A percentile compares a stretch with the other conserved stretches of the same genome.
Evolutionary conservation across 2,888 invertebrate genomes (phyloP).

Genomic region (Gerris lacustris): DNA sequence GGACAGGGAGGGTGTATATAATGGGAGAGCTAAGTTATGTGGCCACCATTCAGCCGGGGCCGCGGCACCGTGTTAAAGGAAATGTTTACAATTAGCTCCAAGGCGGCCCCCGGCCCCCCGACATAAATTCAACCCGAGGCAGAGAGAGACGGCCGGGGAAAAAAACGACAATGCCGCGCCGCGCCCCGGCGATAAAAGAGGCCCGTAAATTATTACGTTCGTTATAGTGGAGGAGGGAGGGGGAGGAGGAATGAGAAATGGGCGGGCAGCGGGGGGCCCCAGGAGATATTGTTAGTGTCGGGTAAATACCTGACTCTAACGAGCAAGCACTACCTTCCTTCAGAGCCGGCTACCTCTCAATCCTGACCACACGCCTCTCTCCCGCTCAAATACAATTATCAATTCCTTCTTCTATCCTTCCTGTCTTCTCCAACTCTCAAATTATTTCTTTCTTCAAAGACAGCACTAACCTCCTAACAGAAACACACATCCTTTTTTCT

Average conservation of each 20-base stretch:
- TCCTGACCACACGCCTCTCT: background rate
- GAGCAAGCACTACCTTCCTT: background rate
- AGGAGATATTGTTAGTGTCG: background rate
- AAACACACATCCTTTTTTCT: too few species aligned
- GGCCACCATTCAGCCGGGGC: background rate
- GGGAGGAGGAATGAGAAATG: background rate
- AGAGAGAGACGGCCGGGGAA: background rate
- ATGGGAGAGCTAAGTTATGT: background rate
- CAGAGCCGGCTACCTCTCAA: background rate
- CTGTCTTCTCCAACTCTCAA: too few species aligned
- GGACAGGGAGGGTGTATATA: background rate
- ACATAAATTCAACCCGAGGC: background rate
- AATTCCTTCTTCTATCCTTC: background rate
- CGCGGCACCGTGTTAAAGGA: background rate
- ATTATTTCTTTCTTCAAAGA: too few species aligned
- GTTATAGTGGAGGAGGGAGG: background rate
- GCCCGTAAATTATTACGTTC: conserved; percentile 3
- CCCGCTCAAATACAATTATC: background rate
- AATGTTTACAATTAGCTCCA: conserved; percentile 5
- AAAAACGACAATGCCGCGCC: conserved; percentile 5
- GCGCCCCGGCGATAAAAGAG: conserved; percentile 1
- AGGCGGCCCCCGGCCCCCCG: background rate
- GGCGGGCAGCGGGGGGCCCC: background rate
- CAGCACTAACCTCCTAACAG: too few species aligned
- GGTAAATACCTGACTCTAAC: conserved; percentile 5